Percentiles rank a stretch among this genome's conserved stretches.
phyloP scores from a whole-genome alignment of 2,888 invertebrate species.

The Thelaira solivaga region DNA sequence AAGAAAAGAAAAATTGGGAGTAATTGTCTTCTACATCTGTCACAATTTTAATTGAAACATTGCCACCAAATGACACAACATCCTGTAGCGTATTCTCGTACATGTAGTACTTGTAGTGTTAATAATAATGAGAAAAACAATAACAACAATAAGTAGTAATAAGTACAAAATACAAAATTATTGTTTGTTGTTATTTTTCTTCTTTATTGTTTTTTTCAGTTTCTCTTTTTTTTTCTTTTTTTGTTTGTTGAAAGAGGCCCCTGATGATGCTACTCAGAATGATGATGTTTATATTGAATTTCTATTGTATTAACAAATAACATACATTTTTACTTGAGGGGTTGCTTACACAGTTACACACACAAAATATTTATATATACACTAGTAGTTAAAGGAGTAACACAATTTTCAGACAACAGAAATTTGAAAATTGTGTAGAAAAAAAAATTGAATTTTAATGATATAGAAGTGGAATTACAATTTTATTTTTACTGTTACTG shows the following conservation, averaged over 20 bases:
- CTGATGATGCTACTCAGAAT: not conserved
- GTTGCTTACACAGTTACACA: not conserved
- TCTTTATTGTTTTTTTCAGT: too few relatives aligned
- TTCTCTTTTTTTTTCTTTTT: too few relatives aligned
- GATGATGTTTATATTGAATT: not conserved
- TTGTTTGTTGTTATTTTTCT: conserved; percentile 41
- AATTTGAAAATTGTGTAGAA: not conserved
- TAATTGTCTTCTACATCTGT: not conserved
- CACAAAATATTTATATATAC: too few relatives aligned
- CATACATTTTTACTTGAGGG: conserved; percentile 22
- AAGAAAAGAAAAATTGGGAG: too few relatives aligned
- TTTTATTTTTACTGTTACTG: conserved; percentile 24
- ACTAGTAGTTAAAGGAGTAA: too few relatives aligned
- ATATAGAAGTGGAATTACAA: conserved; percentile 32
- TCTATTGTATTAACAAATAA: conserved; percentile 16
- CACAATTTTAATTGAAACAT: not conserved
- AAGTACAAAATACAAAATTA: conserved; percentile 22
- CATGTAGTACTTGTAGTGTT: not conserved
- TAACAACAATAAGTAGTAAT: not conserved
- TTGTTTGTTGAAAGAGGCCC: conserved; percentile 17
- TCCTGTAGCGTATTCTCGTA: not conserved
- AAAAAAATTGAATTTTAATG: not conserved
- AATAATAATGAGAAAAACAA: not conserved
- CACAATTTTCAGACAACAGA: not conserved
- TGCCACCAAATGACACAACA: not conserved